phyloP scores from a whole-genome alignment of 2,797 vertebrate genomes.

The Graptemys geographica region DNA sequence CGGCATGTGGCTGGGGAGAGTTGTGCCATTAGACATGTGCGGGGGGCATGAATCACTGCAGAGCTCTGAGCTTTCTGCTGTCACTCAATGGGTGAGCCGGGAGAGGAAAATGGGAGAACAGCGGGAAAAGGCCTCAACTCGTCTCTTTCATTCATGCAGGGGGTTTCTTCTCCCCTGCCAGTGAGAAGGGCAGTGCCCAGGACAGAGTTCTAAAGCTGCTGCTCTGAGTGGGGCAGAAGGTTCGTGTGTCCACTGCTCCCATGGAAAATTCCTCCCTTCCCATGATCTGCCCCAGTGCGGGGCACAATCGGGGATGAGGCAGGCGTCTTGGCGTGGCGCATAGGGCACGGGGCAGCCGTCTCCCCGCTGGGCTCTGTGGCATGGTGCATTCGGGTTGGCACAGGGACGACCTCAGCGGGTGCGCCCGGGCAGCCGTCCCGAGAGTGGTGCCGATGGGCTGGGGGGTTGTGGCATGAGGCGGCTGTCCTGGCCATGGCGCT shows the following conservation, averaged over 20 bases:
- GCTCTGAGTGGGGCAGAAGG: neutral
- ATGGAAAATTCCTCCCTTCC: neutral
- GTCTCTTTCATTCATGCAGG: neutral
- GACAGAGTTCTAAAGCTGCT: neutral
- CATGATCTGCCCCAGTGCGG: neutral
- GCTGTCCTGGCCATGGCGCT: neutral
- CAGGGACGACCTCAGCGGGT: fast-evolving
- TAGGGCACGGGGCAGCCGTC: no score
- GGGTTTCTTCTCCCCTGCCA: neutral
- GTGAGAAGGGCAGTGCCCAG: neutral
- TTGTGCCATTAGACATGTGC: neutral
- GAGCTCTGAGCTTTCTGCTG: neutral
- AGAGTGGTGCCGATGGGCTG: neutral
- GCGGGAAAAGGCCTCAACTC: neutral
- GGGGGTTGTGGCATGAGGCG: neutral
- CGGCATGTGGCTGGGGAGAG: neutral
- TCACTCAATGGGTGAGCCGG: neutral
- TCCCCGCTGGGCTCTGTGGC: neutral
- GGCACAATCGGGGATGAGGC: neutral
- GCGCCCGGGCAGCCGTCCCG: no score
- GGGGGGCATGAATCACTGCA: neutral
- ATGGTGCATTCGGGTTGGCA: fast-evolving
- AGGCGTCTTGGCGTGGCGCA: neutral
- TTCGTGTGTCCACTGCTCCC: neutral
- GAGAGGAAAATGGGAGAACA: neutral